Evolutionary conservation across 2,888 invertebrate genomes (phyloP), one percentile per base, ranked within the genome.

Genomic region (Parnassius orleans): DNA sequence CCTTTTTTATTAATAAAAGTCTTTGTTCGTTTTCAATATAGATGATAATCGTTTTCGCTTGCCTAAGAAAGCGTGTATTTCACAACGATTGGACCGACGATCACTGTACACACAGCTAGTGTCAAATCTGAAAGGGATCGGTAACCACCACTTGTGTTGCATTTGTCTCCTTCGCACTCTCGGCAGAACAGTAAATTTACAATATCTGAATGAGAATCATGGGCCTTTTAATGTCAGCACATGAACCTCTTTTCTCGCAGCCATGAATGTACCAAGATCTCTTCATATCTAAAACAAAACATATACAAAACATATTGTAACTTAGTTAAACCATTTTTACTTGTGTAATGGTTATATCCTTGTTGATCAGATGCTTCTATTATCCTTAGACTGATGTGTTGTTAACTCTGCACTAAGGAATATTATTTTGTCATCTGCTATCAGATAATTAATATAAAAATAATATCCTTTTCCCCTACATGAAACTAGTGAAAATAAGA

Each of bases 121-220:
- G 77, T 68, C 1, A 79, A 42, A 63, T 80, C 76, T 1, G 79
- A 74, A 2, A 80, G 56, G 1, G 79, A 79, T 48, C 73, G 78
- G 48, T 73, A 68, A 0, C 78, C 83, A 10, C 80, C 74, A 56
- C 66, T 77, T 0, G 67, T 66, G 62, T 84, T 89, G 67, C 89
- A 90, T 58, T 61, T 75, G 55, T 87, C 79, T 55, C 86, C 87
- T 0, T 79, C 76, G 60, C 90, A 90, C 63, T 88, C 87, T 0
- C 63, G 19, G 60, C 89, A 90, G 52, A 67, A 71, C 0, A 75
- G n/a, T 33, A 88, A 59, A 9, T 71, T 67, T 3, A 86, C 77
- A n/a, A 77, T 68, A 14, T 77, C 71, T 0, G 67, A 65, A 24
- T 78, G 75, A 0, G 66, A 58, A 0, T 69, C 65, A 53, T 82